These are phyloP conservation scores for Puffinus mauretanicus DNA, from an alignment of 2,113 vertebrate species.

Conservation along the genomic window DNA sequence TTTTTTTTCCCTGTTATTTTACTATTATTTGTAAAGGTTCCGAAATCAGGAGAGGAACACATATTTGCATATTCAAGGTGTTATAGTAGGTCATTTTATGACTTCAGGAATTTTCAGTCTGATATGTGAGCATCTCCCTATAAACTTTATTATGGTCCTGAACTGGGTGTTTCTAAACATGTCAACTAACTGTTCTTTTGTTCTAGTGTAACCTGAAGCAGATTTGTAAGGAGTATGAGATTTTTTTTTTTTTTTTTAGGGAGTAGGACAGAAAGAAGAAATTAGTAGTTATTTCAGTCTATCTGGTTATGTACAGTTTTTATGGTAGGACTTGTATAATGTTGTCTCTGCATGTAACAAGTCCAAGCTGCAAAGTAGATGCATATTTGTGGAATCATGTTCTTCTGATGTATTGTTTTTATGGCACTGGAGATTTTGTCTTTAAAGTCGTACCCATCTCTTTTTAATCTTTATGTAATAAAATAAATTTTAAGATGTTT, in stretches of 20 bases:
- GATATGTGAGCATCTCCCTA: not conserved
- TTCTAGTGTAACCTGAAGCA: not conserved
- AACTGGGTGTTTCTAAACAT: not conserved
- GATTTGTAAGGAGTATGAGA: not conserved
- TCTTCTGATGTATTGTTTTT: not conserved
- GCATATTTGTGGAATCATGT: not conserved
- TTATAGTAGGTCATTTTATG: not conserved
- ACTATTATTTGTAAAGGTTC: not conserved
- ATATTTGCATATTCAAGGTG: not conserved
- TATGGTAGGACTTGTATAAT: not conserved
- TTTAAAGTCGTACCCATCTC: not conserved
- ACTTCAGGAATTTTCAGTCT: not conserved
- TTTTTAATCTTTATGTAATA: not conserved
- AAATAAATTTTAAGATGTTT: not conserved
- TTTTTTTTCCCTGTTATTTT: not conserved
- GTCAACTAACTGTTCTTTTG: not conserved
- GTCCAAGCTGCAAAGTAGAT: not conserved
- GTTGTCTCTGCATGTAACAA: not conserved
- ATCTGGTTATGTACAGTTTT: not conserved
- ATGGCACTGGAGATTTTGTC: not conserved
- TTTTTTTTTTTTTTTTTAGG: too few species aligned
- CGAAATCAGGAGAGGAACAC: not conserved
- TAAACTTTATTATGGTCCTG: not conserved
- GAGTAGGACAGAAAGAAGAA: not conserved
- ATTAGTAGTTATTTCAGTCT: not conserved